Evolutionary conservation across 1,140 invertebrate species (phyloP), one percentile per base, ranked within the genome.

Genomic region (Chironomus tepperi): DNA sequence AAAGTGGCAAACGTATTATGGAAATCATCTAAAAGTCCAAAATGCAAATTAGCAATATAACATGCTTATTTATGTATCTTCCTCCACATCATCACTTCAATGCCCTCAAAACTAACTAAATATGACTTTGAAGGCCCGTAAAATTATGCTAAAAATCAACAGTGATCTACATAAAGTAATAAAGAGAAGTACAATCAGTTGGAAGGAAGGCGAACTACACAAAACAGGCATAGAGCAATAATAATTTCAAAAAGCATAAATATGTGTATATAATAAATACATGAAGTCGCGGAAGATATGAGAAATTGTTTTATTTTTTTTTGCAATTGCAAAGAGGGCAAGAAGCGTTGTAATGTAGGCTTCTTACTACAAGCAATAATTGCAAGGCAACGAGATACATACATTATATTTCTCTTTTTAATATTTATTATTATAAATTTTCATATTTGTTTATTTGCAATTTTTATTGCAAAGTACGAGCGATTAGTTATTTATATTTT

Each of bases 341-440:
- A 57, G 47, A 57, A 57, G 47, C 47, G 47, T 15, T 57, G 47
- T 57, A 57, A 57, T 57, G 47, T 57, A 57, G 47, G 47, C 47
- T 57, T 57, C 47, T 57, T 57, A 57, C 47, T n/a, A 57, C 47
- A 57, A 57, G 47, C 47, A 57, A 57, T 57, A 57, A 57, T 57
- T 57, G 47, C 47, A 57, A 57, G 47, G 47, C 12, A 57, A 57
- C 12, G n/a, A 12, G 5, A 34, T 34, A 34, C 24, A 34, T 34
- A 34, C 24, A 34, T 34, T 34, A 34, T 34, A 34, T 34, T 34
- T 34, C 5, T 34, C 5, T 34, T 34, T 34, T 57, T 57, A 12
- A 57, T 34, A 34, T n/a, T 57, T 12, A 57, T 57, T 57, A 57
- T 57, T 57, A 57, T 57, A 57, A 57, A 57, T 57, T 34, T 34